These are phyloP conservation scores for Drosophila pruinosa DNA, from an alignment of 1,140 invertebrate genomes.

Conservation along the genomic window DNA sequence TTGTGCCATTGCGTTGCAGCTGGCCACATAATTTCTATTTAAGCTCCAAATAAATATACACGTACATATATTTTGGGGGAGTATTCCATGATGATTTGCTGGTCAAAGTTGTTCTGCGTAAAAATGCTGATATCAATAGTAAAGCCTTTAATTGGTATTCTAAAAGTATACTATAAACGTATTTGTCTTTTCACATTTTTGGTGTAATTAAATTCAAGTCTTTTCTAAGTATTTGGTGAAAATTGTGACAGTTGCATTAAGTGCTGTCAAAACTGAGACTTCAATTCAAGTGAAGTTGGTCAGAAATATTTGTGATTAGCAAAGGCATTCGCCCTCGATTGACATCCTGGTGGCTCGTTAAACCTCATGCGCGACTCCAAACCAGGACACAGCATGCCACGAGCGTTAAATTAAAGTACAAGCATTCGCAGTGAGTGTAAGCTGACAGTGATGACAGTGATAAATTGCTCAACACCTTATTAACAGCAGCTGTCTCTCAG, in stretches of 20 bases:
- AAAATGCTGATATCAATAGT: no score
- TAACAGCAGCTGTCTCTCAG: slow-evolving; percentile 65
- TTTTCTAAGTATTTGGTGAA: background rate
- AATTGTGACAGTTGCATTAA: slow-evolving; percentile 9
- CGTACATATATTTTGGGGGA: background rate
- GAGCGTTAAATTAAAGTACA: slow-evolving; percentile 54
- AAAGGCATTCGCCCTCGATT: no score
- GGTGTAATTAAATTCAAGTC: background rate
- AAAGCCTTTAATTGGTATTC: no score
- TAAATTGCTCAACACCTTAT: slow-evolving; percentile 80
- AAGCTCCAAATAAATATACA: background rate
- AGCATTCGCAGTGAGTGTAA: slow-evolving; percentile 26
- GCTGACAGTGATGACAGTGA: slow-evolving; percentile 74
- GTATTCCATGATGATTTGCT: background rate
- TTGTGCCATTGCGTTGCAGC: slow-evolving; percentile 9
- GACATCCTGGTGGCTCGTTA: slow-evolving; percentile 23
- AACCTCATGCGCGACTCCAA: background rate
- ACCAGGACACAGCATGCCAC: no score
- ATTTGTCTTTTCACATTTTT: background rate
- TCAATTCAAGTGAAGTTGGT: background rate
- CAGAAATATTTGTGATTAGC: background rate
- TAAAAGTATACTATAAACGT: no score
- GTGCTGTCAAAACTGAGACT: background rate
- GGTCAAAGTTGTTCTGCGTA: no score
- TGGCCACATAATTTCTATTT: slow-evolving; percentile 21